phyloP scores from a whole-genome alignment of 2,113 vertebrate genomes.

The Climacteris rufus region DNA sequence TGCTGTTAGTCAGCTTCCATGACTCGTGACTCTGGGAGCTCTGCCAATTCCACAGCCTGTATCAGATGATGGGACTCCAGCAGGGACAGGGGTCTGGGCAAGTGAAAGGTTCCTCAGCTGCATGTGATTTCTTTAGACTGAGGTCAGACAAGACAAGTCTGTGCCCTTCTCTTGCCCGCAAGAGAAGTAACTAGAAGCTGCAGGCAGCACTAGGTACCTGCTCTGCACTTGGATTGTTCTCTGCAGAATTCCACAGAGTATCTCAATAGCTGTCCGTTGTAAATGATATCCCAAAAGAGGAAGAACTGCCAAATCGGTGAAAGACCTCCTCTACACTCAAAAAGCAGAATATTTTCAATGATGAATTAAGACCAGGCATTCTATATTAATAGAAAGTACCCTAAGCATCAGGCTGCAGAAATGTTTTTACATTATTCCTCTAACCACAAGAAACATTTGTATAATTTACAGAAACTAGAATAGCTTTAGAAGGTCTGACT shows the following conservation, averaged over 20 bases:
- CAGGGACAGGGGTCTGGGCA: accelerated
- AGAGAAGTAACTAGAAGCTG: background rate
- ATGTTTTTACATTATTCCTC: background rate
- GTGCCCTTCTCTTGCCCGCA: no score
- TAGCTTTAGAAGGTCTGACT: background rate
- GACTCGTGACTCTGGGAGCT: background rate
- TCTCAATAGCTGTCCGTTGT: background rate
- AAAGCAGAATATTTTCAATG: background rate
- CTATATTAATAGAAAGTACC: background rate
- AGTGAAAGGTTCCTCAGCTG: background rate
- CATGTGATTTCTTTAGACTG: background rate
- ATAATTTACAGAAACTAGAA: background rate
- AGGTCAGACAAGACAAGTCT: background rate
- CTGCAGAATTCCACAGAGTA: background rate
- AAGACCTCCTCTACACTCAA: background rate
- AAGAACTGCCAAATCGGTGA: background rate
- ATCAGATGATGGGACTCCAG: background rate
- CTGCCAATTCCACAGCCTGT: background rate
- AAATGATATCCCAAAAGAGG: background rate
- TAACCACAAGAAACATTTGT: background rate
- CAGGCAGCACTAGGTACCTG: background rate
- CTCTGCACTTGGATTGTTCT: background rate
- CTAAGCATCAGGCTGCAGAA: background rate
- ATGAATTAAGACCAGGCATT: background rate
- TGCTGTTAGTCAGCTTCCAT: background rate